Percentiles rank a stretch among this genome's conserved stretches.
Evolutionary conservation across 2,797 vertebrate genomes (phyloP).

Genomic region (Urophycis tenuis): DNA sequence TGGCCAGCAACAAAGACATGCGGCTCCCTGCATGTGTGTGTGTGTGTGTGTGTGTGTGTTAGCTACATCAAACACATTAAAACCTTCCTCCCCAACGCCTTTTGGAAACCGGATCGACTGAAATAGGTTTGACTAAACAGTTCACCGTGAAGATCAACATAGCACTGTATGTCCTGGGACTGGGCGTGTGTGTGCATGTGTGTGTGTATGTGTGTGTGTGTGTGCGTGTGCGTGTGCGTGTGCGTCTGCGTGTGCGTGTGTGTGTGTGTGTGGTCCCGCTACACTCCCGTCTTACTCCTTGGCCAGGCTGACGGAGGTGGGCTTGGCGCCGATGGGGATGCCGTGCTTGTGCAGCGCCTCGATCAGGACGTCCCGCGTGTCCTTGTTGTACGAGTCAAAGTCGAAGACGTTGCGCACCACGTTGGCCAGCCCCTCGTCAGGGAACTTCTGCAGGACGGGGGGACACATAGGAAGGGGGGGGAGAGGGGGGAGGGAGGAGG

Average conservation of each 20-base stretch:
- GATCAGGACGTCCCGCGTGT: conserved; percentile 83
- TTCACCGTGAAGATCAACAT: neutral
- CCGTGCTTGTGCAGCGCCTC: conserved; percentile 89
- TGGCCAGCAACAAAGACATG: neutral
- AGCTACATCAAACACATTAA: neutral
- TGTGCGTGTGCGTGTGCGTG: neutral
- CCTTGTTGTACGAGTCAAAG: conserved; percentile 97
- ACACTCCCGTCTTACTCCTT: conserved; percentile 87
- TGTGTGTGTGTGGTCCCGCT: conserved; percentile 21
- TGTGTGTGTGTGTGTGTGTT: neutral
- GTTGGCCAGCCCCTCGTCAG: conserved; percentile 85
- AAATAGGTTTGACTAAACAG: neutral
- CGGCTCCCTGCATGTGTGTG: too few relatives aligned
- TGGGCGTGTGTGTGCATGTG: neutral
- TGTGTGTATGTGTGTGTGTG: neutral
- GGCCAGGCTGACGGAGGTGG: conserved; percentile 84
- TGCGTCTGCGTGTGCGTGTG: conserved; percentile 18
- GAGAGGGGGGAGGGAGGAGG: neutral
- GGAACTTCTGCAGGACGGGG: conserved; percentile 84
- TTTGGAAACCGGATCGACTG: neutral
- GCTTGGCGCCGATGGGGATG: conserved; percentile 91
- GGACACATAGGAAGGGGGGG: neutral
- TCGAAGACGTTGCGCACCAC: conserved; percentile 96
- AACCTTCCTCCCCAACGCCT: neutral
- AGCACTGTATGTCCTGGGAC: neutral